Evolutionary conservation across 2,888 invertebrate genomes (phyloP).

Genomic region (Protophormia terraenovae): DNA sequence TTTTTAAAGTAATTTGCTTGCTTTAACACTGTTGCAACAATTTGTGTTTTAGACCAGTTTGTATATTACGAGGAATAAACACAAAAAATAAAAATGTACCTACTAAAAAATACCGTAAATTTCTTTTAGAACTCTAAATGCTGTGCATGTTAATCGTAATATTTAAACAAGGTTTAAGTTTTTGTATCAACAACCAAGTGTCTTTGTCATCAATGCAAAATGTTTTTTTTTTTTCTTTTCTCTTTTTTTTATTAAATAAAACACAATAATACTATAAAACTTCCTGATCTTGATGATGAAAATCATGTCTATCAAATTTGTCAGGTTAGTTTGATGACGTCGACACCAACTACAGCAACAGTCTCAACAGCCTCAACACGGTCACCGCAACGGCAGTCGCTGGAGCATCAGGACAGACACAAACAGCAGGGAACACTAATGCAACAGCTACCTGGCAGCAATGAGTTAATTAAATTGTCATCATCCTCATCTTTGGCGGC

Average conservation of each 20-base stretch:
- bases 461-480: conserved; percentile 44
- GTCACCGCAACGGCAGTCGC: conserved; percentile 52
- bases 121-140: not conserved
- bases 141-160: not conserved
- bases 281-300: conserved; percentile 57
- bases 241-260: conserved; percentile 33
- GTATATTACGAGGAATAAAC: not conserved
- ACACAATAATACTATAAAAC: not conserved
- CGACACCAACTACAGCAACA: conserved; percentile 74
- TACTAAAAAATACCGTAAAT: too few relatives aligned
- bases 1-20: not conserved
- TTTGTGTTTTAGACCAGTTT: not conserved
- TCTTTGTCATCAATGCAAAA: conserved; percentile 65
- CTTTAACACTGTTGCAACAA: not conserved
- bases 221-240: conserved; percentile 51
- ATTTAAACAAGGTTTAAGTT: not conserved
- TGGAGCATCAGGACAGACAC: conserved; percentile 57
- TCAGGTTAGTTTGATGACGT: conserved; percentile 81
- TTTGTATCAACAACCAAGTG: not conserved
- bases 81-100: too few relatives aligned
- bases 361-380: conserved; percentile 60
- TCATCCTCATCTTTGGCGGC: not conserved
- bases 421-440: conserved; percentile 60
- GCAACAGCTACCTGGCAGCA: conserved; percentile 69
- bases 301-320: conserved; percentile 71